Conservation (phyloP, 2,797 vertebrate genomes). For the Buphagus erythrorhynchus region DNA sequence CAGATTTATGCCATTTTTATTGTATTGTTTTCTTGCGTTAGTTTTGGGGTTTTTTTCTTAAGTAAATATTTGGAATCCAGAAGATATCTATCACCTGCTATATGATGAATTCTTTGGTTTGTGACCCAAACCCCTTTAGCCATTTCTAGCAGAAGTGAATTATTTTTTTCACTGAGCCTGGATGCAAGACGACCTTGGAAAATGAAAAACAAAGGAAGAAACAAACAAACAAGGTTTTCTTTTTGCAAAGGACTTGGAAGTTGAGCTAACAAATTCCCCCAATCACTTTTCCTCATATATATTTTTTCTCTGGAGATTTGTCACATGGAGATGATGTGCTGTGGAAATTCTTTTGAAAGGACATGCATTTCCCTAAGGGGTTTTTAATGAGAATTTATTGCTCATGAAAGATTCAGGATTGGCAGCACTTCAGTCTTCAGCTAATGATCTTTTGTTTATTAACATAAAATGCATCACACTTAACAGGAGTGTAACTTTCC, state of each 20-base stretch:
- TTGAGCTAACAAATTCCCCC: slow-evolving; percentile 1
- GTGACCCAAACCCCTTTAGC: not conserved
- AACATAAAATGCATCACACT: slow-evolving; percentile 41
- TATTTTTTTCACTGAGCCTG: not conserved
- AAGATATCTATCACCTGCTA: not conserved
- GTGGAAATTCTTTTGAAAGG: slow-evolving; percentile 46
- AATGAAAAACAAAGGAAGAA: not conserved
- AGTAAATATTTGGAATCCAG: not conserved
- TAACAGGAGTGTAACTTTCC: slow-evolving; percentile 31
- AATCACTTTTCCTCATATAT: not conserved
- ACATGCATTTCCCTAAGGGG: slow-evolving; percentile 42
- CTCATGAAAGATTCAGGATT: slow-evolving; percentile 61
- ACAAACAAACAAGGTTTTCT: not conserved
- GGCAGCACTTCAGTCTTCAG: slow-evolving; percentile 58
- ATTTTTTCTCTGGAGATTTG: slow-evolving; percentile 29
- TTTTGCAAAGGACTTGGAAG: not conserved
- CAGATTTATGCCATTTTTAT: not conserved
- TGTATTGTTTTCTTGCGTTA: not conserved
- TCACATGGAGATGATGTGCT: slow-evolving; percentile 4
- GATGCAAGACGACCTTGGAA: not conserved
- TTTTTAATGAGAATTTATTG: slow-evolving; percentile 62
- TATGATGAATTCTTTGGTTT: not conserved
- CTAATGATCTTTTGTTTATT: slow-evolving; percentile 66
- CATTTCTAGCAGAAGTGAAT: not conserved
- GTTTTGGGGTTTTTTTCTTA: not conserved